Percentiles rank a stretch among this genome's conserved stretches.
These are phyloP conservation scores for Ophraella communa DNA, from an alignment of 2,888 invertebrate species.

Conservation along the genomic window DNA sequence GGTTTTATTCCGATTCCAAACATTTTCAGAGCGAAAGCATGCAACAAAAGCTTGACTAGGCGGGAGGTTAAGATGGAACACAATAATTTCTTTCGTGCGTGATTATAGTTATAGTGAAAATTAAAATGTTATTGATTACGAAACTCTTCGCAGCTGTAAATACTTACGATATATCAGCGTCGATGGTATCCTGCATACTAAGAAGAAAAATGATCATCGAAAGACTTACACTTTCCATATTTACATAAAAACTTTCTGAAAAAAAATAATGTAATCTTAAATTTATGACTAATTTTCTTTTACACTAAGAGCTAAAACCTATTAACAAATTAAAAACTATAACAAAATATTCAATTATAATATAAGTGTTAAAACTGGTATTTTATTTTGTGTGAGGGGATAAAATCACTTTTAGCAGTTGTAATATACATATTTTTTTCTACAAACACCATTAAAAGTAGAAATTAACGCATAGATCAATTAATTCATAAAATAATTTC, in stretches of 20 bases:
- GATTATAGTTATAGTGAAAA: neutral
- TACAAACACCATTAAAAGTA: no score
- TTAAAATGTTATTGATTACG: neutral
- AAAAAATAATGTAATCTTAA: conserved; percentile 6
- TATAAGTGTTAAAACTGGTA: no score
- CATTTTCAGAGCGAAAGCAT: neutral
- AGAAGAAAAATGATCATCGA: conserved; percentile 20
- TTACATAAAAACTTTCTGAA: conserved; percentile 18
- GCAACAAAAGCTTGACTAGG: neutral
- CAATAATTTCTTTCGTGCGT: neutral
- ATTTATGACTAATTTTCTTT: no score
- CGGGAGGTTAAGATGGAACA: neutral
- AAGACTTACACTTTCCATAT: conserved; percentile 22
- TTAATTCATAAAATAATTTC: no score
- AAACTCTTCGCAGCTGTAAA: neutral
- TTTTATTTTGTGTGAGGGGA: no score
- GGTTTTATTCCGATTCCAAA: no score
- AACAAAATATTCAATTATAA: no score
- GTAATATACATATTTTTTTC: no score
- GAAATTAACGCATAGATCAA: no score
- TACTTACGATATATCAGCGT: conserved; percentile 38
- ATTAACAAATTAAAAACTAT: no score
- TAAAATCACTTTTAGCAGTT: no score
- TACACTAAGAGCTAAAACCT: no score
- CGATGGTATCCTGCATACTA: conserved; percentile 13